Evolutionary conservation across 2,888 invertebrate genomes (phyloP).

Genomic region (Lamellibrachia satsuma): DNA sequence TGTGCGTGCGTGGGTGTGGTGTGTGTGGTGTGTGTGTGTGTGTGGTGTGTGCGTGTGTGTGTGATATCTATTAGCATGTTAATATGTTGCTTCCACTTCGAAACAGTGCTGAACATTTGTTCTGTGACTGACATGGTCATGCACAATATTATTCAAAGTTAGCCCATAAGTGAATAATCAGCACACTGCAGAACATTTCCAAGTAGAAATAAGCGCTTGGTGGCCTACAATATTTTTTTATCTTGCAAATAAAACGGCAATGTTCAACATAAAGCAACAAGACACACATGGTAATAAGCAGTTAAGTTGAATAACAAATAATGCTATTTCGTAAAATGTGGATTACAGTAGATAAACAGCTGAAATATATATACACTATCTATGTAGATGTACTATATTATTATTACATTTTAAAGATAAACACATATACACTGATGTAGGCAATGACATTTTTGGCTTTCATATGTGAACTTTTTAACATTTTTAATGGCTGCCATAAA

Average conservation of each 20-base stretch:
- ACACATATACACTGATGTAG: not conserved
- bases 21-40: too few relatives aligned
- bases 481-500: not conserved
- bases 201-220: too few relatives aligned
- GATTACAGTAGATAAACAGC: not conserved
- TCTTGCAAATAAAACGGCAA: not conserved
- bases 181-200: too few relatives aligned
- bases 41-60: too few relatives aligned
- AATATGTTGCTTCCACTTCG: too few relatives aligned
- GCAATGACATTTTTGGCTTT: not conserved
- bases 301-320: not conserved
- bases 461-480: slow-evolving; percentile 3
- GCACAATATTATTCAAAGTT: too few relatives aligned
- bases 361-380: not conserved
- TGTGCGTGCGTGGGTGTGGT: too few relatives aligned
- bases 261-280: not conserved
- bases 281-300: not conserved
- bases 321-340: not conserved
- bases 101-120: too few relatives aligned
- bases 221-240: too few relatives aligned
- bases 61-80: too few relatives aligned
- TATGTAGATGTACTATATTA: not conserved
- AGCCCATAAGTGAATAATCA: too few relatives aligned
- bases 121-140: too few relatives aligned
- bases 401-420: not conserved